These are phyloP conservation scores for Panthera uncia DNA, from an alignment of 2,113 vertebrate genomes.

Conservation along the genomic window DNA sequence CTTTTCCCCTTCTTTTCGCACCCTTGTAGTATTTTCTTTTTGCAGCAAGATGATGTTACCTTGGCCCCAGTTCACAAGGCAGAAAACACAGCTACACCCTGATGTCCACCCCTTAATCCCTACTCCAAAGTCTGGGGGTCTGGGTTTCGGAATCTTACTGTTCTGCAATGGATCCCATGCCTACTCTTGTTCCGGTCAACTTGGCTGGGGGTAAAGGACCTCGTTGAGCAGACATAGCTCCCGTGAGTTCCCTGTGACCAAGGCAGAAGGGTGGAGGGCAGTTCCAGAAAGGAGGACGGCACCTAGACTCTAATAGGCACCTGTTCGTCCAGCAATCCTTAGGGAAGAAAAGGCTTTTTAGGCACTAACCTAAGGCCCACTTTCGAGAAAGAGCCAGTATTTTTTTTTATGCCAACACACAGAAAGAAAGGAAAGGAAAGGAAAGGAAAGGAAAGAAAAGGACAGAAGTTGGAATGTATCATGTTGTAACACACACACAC, in stretches of 20 bases:
- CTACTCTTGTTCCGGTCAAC: background rate
- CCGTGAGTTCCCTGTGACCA: background rate
- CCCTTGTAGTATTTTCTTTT: background rate
- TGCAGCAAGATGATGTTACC: background rate
- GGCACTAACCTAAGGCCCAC: background rate
- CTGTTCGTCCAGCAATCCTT: background rate
- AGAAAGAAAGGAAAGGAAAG: background rate
- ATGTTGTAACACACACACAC: background rate
- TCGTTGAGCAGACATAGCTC: rapidly evolving
- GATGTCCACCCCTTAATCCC: background rate
- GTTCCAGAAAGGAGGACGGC: background rate
- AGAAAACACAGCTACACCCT: background rate
- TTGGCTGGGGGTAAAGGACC: background rate
- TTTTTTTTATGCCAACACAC: background rate
- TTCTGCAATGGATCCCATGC: background rate
- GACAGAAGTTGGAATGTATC: background rate
- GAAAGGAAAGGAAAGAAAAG: background rate
- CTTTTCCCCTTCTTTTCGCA: background rate
- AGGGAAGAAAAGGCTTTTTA: background rate
- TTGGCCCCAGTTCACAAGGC: background rate
- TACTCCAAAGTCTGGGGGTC: background rate
- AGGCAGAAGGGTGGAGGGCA: background rate
- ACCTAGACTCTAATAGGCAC: rapidly evolving
- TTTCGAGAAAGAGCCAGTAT: background rate
- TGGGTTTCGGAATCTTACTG: background rate